phyloP scores from a whole-genome alignment of 2,113 vertebrate species.

The Melospiza melodia region DNA sequence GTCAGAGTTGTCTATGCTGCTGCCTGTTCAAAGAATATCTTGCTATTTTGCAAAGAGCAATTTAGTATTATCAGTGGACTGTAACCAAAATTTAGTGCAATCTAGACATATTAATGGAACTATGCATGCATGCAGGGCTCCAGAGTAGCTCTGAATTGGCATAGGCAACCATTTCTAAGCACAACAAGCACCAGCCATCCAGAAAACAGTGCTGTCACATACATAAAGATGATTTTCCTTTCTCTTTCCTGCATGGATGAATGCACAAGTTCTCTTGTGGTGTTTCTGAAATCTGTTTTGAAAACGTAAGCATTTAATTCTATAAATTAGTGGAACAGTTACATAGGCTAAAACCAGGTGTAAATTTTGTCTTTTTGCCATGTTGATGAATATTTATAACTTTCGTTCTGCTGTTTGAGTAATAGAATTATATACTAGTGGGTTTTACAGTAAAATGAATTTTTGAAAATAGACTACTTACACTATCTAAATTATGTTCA shows the following conservation, averaged over 20 bases:
- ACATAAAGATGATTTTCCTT: slow-evolving; percentile 16
- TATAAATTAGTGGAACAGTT: not conserved
- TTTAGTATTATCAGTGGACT: slow-evolving; percentile 15
- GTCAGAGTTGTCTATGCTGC: not conserved
- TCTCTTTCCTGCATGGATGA: not conserved
- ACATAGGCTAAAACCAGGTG: not conserved
- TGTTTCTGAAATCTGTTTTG: not conserved
- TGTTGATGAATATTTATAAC: not conserved
- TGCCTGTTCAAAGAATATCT: not conserved
- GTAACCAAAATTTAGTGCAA: slow-evolving; percentile 8
- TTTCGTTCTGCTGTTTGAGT: not conserved
- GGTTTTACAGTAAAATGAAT: not conserved
- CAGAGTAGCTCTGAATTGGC: slow-evolving; percentile 1
- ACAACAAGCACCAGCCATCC: slow-evolving; percentile 6
- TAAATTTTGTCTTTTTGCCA: not conserved
- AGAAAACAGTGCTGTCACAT: slow-evolving; percentile 25
- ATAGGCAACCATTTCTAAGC: not conserved
- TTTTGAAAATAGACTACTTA: not conserved
- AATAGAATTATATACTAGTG: not conserved
- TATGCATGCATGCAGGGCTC: not conserved
- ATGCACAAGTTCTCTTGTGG: not conserved
- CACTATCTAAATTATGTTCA: not conserved
- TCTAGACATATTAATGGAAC: slow-evolving; percentile 5
- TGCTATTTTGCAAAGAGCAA: not conserved
- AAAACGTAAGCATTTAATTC: not conserved